Evolutionary conservation across 2,888 invertebrate genomes (phyloP), one percentile per base, ranked within the genome.

Genomic region (Zygogramma bicolorata): DNA sequence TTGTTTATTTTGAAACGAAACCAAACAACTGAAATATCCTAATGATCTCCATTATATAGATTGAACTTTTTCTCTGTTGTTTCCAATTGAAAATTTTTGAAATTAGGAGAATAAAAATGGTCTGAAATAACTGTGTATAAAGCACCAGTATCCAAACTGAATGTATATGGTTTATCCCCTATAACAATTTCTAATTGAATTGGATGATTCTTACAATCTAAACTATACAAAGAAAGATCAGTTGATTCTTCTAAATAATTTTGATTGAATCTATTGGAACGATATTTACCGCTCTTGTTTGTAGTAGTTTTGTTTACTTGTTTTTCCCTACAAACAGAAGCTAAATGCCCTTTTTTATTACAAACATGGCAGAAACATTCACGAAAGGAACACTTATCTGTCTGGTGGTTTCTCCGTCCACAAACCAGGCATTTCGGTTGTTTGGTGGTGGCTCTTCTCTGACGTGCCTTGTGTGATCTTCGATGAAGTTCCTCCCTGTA

Each of bases 41-140:
- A 65, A 53, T 2, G 65, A 65, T 65, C 31, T n/a, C 49, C 65
- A 27, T 65, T 65, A 25, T 65, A 65, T 13, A 49, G 25, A 65
- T 49, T 46, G 3, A 65, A 65, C 20, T 0, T 59, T 59, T 34
- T 59, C n/a, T 66, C 22, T 8, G 67, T 59, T 29, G 3, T 13
- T 20, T 29, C 31, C 5, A 61, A 34, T 27, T 5, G 29, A 10
- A 29, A 4, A n/a, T 59, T 29, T 61, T 22, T 25, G 34, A 66
- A 66, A 63, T 59, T 34, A 15, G 2, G 20, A n/a, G 13, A 10
- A 59, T 66, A 66, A 59, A 66, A 57, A 22, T 34, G 10, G 6
- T 66, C 58, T 13, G 67, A 66, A 59, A 66, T 62, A 29, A 59
- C 67, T 31, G 15, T 58, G 25, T 58, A 38, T 25, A 29, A 29